Evolutionary conservation across 2,888 invertebrate genomes (phyloP).

Genomic region (Pherbina coryleti): DNA sequence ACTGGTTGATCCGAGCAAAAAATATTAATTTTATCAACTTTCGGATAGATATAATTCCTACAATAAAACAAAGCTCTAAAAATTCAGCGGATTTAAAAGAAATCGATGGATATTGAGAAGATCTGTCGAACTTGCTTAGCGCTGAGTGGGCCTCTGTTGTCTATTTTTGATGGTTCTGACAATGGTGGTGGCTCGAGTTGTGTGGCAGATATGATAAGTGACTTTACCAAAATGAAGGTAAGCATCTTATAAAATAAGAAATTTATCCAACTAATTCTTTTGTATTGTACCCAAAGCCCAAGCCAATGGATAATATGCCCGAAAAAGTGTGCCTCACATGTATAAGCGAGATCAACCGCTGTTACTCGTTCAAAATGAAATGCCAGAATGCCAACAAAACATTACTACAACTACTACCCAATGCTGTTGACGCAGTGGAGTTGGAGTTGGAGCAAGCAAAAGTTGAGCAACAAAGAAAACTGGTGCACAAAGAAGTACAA

Average conservation of each 20-base stretch:
- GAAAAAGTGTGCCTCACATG: slow-evolving; percentile 66
- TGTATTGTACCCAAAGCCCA: slow-evolving; percentile 54
- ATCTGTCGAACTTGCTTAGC: slow-evolving; percentile 67
- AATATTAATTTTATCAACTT: too few species aligned
- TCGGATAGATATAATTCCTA: too few species aligned
- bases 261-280: background rate
- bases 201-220: slow-evolving; percentile 63
- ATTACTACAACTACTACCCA: slow-evolving; percentile 61
- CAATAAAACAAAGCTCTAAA: too few species aligned
- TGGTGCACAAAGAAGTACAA: slow-evolving; percentile 30
- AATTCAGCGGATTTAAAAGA: background rate
- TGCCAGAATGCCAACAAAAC: slow-evolving; percentile 67
- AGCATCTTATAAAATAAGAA: background rate
- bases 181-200: slow-evolving; percentile 52
- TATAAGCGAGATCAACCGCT: slow-evolving; percentile 67
- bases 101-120: slow-evolving; percentile 61
- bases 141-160: slow-evolving; percentile 60
- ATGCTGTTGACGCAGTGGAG: slow-evolving; percentile 51
- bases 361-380: slow-evolving; percentile 67
- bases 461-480: slow-evolving; percentile 46
- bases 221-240: slow-evolving; percentile 60
- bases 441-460: slow-evolving; percentile 35
- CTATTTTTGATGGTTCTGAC: slow-evolving; percentile 61
- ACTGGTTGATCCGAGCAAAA: too few species aligned
- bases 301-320: slow-evolving; percentile 65